These are phyloP conservation scores for Sylvicola fuscatus DNA, from an alignment of 2,888 invertebrate species.

Conservation along the genomic window DNA sequence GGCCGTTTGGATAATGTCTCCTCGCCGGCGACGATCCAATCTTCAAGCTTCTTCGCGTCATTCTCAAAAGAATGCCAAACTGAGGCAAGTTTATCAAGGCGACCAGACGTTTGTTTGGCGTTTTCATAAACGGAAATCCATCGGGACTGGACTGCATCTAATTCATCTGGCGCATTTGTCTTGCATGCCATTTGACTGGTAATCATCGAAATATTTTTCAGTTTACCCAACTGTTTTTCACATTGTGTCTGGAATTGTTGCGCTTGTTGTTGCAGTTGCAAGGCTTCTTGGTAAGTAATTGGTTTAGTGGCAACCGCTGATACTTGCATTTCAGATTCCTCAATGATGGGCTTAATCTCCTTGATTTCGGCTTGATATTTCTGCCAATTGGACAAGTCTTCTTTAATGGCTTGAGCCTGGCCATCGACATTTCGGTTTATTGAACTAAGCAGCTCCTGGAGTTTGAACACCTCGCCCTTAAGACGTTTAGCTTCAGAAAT, in stretches of 20 bases:
- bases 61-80: constrained; percentile 69
- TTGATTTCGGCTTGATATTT: constrained; percentile 60
- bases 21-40: constrained; percentile 53
- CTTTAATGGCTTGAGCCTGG: constrained; percentile 51
- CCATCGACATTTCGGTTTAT: constrained; percentile 56
- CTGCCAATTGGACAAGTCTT: constrained; percentile 69
- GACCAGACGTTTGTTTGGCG: constrained; percentile 55
- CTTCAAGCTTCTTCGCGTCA: constrained; percentile 52
- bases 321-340: constrained; percentile 70
- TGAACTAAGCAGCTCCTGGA: constrained; percentile 55
- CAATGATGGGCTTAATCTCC: constrained; percentile 73
- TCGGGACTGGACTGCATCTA: constrained; percentile 62
- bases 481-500: constrained; percentile 53
- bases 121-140: constrained; percentile 71
- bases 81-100: constrained; percentile 53
- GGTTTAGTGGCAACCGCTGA: constrained; percentile 40
- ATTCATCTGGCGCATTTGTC: constrained; percentile 61
- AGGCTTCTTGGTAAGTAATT: constrained; percentile 58
- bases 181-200: constrained; percentile 56
- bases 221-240: constrained; percentile 49
- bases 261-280: constrained; percentile 49
- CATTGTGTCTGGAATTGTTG: constrained; percentile 56
- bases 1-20: constrained; percentile 35
- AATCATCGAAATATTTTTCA: constrained; percentile 51
- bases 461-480: constrained; percentile 48